Percentiles rank a stretch among this genome's conserved stretches.
Conservation (phyloP, 2,797 vertebrate species). For the Coregonus ussuriensis region DNA sequence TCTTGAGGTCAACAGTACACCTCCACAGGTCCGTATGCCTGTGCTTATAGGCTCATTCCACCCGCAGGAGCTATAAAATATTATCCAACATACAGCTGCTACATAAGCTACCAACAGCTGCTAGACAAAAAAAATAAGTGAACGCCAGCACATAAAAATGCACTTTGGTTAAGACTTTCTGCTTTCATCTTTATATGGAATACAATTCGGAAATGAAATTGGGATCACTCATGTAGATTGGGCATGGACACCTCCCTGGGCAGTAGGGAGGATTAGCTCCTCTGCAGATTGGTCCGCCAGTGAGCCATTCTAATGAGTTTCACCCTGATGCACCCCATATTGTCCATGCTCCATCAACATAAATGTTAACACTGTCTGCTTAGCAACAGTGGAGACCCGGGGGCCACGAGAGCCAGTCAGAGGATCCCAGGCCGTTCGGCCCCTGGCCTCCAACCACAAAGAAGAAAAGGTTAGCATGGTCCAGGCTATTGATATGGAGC, state of each 20-base stretch:
- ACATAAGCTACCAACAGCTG: slow-evolving; percentile 11
- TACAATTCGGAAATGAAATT: background rate
- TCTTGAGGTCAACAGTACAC: background rate
- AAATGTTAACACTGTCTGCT: slow-evolving; percentile 32
- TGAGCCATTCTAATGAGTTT: slow-evolving; percentile 37
- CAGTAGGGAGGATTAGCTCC: background rate
- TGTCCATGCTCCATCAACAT: slow-evolving; percentile 25
- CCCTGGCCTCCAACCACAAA: slow-evolving; percentile 16
- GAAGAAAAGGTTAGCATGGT: slow-evolving; percentile 29
- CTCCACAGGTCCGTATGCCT: background rate
- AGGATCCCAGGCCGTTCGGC: background rate
- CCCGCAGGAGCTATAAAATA: background rate
- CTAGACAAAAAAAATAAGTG: background rate
- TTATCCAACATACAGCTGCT: background rate
- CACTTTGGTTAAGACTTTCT: background rate
- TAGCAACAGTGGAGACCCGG: slow-evolving; percentile 16
- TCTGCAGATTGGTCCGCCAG: background rate
- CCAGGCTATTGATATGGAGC: slow-evolving; percentile 28
- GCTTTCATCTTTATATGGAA: slow-evolving; percentile 1
- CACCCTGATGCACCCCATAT: slow-evolving; percentile 26
- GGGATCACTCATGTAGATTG: background rate
- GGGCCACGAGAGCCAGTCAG: slow-evolving; percentile 6
- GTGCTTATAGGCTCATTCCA: background rate
- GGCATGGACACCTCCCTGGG: background rate
- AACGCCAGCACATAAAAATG: background rate